A percentile compares a stretch with the other conserved stretches of the same genome.
Conservation (phyloP, 2,888 invertebrate species). For the Sericinus montela region DNA sequence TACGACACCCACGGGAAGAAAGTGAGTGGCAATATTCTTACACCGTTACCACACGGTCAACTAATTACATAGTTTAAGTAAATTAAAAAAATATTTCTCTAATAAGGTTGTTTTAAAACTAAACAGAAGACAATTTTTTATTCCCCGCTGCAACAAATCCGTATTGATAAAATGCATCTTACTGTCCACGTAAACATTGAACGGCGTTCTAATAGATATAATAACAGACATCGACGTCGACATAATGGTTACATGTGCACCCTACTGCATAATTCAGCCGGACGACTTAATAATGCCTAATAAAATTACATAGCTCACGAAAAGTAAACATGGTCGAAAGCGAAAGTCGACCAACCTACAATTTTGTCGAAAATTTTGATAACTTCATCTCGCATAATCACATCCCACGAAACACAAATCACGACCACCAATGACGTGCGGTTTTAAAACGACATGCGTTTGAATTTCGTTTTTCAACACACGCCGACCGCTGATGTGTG, state of each 20-base stretch:
- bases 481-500: conserved; percentile 37
- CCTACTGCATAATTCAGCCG: conserved; percentile 19
- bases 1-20: no score
- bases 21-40: no score
- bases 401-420: conserved; percentile 42
- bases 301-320: conserved; percentile 52
- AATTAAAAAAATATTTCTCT: no score
- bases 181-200: not conserved
- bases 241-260: conserved; percentile 15
- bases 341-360: conserved; percentile 49
- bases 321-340: conserved; percentile 60
- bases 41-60: no score
- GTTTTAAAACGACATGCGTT: conserved; percentile 40
- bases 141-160: not conserved
- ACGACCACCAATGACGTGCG: conserved; percentile 54
- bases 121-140: no score
- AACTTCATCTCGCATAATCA: conserved; percentile 70
- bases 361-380: conserved; percentile 65
- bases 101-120: no score
- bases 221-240: conserved; percentile 22
- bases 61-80: no score
- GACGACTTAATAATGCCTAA: conserved; percentile 49
- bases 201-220: conserved; percentile 23
- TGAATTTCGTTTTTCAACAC: conserved; percentile 53
- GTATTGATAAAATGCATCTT: conserved; percentile 7